Evolutionary conservation across 2,797 vertebrate genomes (phyloP).

Genomic region (Falco cherrug): DNA sequence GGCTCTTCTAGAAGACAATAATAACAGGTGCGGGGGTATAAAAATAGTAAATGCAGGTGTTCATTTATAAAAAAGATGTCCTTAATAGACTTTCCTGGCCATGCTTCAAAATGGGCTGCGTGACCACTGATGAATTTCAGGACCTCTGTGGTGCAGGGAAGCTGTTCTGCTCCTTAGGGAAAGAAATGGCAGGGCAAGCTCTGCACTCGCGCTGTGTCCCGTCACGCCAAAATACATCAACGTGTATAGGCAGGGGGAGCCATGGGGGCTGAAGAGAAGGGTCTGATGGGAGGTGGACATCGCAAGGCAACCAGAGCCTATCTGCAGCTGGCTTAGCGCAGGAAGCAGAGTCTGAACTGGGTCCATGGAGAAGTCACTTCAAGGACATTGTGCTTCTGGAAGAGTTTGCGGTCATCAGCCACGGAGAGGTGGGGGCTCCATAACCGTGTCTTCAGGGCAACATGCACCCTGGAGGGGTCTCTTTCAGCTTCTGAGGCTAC

Average conservation of each 20-base stretch:
- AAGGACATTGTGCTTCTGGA: background rate
- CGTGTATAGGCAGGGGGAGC: background rate
- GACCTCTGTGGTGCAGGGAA: background rate
- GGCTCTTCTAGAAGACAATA: background rate
- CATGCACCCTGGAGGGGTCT: background rate
- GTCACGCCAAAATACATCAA: fast-evolving
- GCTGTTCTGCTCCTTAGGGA: background rate
- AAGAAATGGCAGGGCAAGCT: background rate
- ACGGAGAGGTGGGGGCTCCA: fast-evolving
- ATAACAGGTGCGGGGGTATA: background rate
- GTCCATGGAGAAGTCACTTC: background rate
- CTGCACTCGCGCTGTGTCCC: fast-evolving
- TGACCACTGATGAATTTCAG: background rate
- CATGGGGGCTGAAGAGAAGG: background rate
- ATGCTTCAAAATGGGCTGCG: background rate
- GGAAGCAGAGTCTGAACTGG: background rate
- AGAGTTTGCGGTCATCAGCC: background rate
- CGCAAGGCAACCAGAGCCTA: background rate
- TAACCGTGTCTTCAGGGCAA: fast-evolving
- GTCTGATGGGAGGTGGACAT: background rate
- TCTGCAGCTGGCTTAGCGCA: background rate
- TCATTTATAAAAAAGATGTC: background rate
- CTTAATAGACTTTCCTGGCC: background rate
- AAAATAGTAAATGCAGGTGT: background rate
- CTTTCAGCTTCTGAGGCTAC: background rate